Percentiles rank a stretch among this genome's conserved stretches.
Evolutionary conservation across 2,797 vertebrate species (phyloP).

Genomic region (Acanthurus lineatus): DNA sequence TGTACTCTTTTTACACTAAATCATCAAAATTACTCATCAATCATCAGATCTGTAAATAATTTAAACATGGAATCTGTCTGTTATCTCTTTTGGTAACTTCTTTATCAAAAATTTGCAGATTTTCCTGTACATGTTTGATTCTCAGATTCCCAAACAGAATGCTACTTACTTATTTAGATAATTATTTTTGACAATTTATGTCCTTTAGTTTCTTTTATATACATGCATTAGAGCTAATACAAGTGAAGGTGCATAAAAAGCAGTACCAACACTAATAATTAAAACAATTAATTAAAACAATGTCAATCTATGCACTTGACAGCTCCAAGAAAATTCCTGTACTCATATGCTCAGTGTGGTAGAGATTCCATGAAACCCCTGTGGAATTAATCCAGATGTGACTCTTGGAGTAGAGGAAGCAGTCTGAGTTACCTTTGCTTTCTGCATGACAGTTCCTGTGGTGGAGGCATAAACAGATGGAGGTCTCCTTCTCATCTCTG

Average conservation of each 20-base stretch:
- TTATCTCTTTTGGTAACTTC: neutral
- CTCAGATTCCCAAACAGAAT: neutral
- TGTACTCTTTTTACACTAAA: neutral
- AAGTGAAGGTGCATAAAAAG: neutral
- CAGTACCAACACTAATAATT: neutral
- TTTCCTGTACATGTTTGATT: neutral
- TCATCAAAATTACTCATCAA: neutral
- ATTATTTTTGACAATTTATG: neutral
- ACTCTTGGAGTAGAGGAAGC: neutral
- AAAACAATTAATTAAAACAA: too few relatives aligned
- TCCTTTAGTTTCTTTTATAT: neutral
- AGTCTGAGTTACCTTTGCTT: slow-evolving; percentile 89
- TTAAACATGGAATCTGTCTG: too few relatives aligned
- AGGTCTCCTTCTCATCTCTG: slow-evolving; percentile 90
- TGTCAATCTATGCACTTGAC: neutral
- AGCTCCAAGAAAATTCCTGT: neutral
- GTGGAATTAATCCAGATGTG: neutral
- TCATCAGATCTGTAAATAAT: too few relatives aligned
- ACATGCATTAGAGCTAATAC: neutral
- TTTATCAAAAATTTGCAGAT: neutral
- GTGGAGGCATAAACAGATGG: slow-evolving; percentile 88
- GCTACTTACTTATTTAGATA: neutral
- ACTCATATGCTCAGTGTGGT: neutral
- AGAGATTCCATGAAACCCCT: slow-evolving; percentile 32
- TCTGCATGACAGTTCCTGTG: slow-evolving; percentile 92